A percentile compares a stretch with the other conserved stretches of the same genome.
These are phyloP conservation scores for Xestia sexstrigata DNA, from an alignment of 2,888 invertebrate genomes.

Conservation along the genomic window DNA sequence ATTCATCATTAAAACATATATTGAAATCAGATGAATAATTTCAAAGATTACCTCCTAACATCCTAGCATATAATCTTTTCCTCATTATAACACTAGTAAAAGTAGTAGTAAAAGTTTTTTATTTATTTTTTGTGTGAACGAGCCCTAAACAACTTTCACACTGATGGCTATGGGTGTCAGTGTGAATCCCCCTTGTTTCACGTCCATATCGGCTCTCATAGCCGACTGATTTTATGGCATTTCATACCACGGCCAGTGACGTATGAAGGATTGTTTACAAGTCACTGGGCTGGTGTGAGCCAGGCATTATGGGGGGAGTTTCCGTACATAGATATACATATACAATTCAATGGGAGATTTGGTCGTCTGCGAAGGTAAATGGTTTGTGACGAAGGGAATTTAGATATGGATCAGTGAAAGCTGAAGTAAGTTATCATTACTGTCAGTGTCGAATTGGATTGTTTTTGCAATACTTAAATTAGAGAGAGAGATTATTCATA, in stretches of 20 bases:
- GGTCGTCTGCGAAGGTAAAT: constrained; percentile 5
- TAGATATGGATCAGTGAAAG: constrained; percentile 11
- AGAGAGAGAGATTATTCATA: background rate
- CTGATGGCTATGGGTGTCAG: constrained; percentile 25
- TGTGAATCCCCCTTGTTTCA: constrained; percentile 68
- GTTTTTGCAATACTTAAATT: background rate
- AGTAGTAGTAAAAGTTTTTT: background rate
- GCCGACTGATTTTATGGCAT: constrained; percentile 76
- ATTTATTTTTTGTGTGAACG: constrained; percentile 13
- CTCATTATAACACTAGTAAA: background rate
- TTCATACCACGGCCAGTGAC: constrained; percentile 66
- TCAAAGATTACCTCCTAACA: background rate
- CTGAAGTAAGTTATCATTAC: background rate
- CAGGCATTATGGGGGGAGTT: constrained; percentile 39
- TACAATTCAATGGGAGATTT: background rate
- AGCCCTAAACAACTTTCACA: constrained; percentile 32
- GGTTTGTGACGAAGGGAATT: constrained; percentile 10
- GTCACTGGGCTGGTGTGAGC: constrained; percentile 60
- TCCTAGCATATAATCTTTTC: background rate
- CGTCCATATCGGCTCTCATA: constrained; percentile 73
- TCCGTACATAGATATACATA: background rate
- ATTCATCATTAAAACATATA: background rate
- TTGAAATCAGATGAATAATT: background rate
- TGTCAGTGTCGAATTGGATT: background rate
- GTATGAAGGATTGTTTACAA: constrained; percentile 67